phyloP scores from a whole-genome alignment of 2,888 invertebrate genomes.

The Eilema griseolum region DNA sequence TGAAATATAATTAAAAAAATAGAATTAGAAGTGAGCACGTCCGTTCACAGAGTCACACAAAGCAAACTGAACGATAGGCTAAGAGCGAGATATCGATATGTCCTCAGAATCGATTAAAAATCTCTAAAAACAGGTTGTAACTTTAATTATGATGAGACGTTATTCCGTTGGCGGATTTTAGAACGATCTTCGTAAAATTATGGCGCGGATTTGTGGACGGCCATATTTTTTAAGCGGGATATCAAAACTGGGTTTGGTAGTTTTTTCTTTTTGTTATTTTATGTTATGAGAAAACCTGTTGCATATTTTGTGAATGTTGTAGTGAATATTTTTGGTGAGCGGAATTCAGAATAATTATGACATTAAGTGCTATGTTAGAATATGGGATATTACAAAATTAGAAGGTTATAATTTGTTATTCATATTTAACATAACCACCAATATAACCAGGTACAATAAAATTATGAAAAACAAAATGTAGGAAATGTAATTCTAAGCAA shows the following conservation, averaged over 20 bases:
- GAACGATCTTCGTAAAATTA: constrained; percentile 70
- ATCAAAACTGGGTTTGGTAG: constrained; percentile 61
- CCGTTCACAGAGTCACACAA: constrained; percentile 74
- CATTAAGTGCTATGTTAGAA: not conserved
- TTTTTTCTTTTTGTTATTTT: constrained; percentile 13
- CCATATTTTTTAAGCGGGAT: constrained; percentile 60
- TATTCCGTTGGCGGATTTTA: constrained; percentile 82
- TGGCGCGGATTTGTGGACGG: constrained; percentile 67
- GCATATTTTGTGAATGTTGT: constrained; percentile 2
- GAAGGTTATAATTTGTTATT: too few species aligned
- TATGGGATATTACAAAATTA: not conserved
- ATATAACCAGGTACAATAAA: too few species aligned
- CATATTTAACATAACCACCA: too few species aligned
- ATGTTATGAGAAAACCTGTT: not conserved
- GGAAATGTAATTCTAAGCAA: too few species aligned
- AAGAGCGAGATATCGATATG: constrained; percentile 58
- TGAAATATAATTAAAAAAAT: constrained; percentile 15
- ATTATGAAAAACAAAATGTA: too few species aligned
- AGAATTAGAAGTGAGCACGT: constrained; percentile 59
- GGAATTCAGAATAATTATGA: not conserved
- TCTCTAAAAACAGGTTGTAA: constrained; percentile 58
- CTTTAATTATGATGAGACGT: constrained; percentile 63
- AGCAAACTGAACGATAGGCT: constrained; percentile 71
- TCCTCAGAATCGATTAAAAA: constrained; percentile 62
- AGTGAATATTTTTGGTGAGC: not conserved